phyloP scores from a whole-genome alignment of 2,888 invertebrate genomes.

The Cryptus armator region DNA sequence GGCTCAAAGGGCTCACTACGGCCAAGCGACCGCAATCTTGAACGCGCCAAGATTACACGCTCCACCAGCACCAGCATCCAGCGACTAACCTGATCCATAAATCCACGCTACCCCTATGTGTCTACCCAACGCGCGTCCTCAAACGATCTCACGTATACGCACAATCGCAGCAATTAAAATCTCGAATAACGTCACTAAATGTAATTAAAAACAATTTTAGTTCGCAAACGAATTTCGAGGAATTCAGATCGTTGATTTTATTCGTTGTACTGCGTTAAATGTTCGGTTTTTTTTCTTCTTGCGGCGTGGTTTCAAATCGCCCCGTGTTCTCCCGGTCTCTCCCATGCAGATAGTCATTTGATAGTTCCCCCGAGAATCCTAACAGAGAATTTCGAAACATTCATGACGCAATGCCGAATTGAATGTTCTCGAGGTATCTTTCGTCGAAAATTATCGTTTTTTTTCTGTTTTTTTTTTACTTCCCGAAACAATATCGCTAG shows the following conservation, averaged over 20 bases:
- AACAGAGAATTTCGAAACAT: too few relatives aligned
- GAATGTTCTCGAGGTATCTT: not conserved
- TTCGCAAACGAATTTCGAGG: too few relatives aligned
- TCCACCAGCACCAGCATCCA: constrained; percentile 33
- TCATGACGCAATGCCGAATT: too few relatives aligned
- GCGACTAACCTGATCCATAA: constrained; percentile 56
- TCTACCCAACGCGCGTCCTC: constrained; percentile 7
- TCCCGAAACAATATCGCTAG: not conserved
- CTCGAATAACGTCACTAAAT: not conserved
- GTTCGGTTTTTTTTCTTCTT: too few relatives aligned
- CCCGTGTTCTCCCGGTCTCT: too few relatives aligned
- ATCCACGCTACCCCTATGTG: constrained; percentile 46
- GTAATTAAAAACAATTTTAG: not conserved
- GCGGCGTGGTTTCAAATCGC: too few relatives aligned
- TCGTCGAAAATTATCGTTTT: not conserved
- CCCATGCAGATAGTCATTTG: too few relatives aligned
- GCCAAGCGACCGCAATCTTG: constrained; percentile 60
- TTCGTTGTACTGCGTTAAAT: too few relatives aligned
- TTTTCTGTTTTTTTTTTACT: not conserved
- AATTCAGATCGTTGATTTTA: too few relatives aligned
- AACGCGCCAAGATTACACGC: constrained; percentile 61
- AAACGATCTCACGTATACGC: constrained; percentile 23
- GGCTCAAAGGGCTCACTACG: constrained; percentile 64
- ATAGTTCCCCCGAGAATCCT: too few relatives aligned
- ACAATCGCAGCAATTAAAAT: constrained; percentile 40